Conservation (phyloP, 2,113 vertebrate genomes). For the Tyrannus savana region DNA sequence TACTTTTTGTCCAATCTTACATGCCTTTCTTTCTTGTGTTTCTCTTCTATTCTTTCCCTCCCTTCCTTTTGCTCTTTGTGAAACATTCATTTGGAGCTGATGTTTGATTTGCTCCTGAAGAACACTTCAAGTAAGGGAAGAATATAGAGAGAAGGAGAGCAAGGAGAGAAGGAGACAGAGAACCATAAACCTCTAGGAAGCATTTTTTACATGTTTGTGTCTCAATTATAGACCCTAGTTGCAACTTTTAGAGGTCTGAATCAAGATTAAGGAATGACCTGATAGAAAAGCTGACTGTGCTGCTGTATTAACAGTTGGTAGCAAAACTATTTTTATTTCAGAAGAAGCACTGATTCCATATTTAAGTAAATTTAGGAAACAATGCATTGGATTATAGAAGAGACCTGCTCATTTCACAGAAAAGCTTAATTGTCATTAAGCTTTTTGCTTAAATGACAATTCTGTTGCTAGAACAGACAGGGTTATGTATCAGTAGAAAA, state of each 20-base stretch:
- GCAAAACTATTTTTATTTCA: neutral
- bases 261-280: neutral
- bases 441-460: neutral
- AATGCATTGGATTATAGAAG: neutral
- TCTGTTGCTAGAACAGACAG: neutral
- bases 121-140: neutral
- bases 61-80: neutral
- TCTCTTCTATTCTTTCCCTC: neutral
- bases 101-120: neutral
- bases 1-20: neutral
- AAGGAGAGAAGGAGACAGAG: neutral
- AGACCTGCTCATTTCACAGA: neutral
- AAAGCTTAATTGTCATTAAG: accelerated
- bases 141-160: neutral
- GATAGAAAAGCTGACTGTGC: neutral
- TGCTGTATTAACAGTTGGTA: neutral
- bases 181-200: neutral
- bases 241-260: neutral
- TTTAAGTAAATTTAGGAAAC: neutral
- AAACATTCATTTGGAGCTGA: neutral
- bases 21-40: neutral
- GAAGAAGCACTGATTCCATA: neutral
- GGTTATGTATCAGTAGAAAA: neutral
- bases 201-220: neutral
- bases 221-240: neutral